Conservation (phyloP, 2,113 vertebrate species). For the Oxyruncus cristatus region DNA sequence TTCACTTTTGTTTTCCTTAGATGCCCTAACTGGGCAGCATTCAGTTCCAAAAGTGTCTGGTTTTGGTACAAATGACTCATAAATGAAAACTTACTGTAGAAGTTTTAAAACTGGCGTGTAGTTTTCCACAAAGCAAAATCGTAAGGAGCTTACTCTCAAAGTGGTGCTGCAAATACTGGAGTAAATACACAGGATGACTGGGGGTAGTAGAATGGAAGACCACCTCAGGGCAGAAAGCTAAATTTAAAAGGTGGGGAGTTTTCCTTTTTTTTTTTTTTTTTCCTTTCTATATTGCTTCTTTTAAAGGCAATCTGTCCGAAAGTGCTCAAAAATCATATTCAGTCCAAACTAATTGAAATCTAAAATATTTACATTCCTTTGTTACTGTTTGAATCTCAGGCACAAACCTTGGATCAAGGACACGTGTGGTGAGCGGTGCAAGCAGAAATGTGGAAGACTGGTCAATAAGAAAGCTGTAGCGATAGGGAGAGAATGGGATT, state of each 20-base stretch:
- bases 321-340: not conserved
- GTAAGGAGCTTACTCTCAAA: not conserved
- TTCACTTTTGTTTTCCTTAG: slow-evolving; percentile 44
- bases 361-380: not conserved
- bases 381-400: not conserved
- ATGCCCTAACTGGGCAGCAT: slow-evolving; percentile 27
- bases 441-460: not conserved
- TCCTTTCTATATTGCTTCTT: not conserved
- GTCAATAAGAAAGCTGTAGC: not conserved
- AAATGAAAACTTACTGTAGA: slow-evolving; percentile 44
- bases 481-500: not conserved
- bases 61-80: slow-evolving; percentile 64
- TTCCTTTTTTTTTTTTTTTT: no score
- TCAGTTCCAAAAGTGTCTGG: slow-evolving; percentile 30
- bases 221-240: not conserved
- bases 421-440: not conserved
- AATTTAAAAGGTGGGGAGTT: not conserved
- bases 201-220: not conserved
- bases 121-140: slow-evolving; percentile 50
- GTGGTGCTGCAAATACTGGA: not conserved
- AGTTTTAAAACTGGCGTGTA: not conserved
- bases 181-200: not conserved
- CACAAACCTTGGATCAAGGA: not conserved
- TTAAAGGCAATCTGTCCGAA: not conserved
- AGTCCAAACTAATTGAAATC: not conserved